Base-by-base conservation (phyloP, 2,113 vertebrate genomes). In the Amazona guildingii region DNA sequence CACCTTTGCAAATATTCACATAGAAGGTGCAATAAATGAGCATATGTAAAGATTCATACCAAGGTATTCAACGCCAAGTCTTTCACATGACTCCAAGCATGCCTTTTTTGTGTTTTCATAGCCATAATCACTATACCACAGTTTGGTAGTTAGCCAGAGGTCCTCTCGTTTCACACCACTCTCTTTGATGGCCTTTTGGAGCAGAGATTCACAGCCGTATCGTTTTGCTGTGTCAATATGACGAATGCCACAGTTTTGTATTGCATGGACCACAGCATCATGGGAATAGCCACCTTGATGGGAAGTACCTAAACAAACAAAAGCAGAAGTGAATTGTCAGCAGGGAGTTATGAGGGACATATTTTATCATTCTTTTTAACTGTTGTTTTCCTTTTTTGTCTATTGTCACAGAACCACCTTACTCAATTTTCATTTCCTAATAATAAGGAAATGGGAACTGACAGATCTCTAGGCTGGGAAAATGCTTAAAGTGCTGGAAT, bases 121-220 rank as follows among this genome's bases (percentile, higher is more conserved):
- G 83, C 98, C 98, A 21, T 98, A 98, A 94, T 98, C 98, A 17
- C 55, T 86, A 2, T 95, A 97, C 98, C 98, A 99, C 48, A 98
- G 97, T 70, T 99, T 98, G 81, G 97, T 98, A 11, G 98, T 99
- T 96, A 99, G 88, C 98, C 98, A 99, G 57, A 99, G 96, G 17
- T 98, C 93, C 55, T 98, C 95, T 33, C 94, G 73, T 29, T 96
- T 95, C 49, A 98, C 73, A 12, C 86, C 95, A 23, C 98, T 98
- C 39, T 98, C 98, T 67, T 33, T 39, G 41, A 99, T 94, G 27
- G 98, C 97, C 84, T 97, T 89, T 3, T 95, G 97, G 62, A 99
- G 97, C 18, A 98, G 63, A 44, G 94, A 91, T 77, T 99, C 98
- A 83, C 98, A 98, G 77, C 98, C 92, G 0, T 98, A 99, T 25